These are phyloP conservation scores for Palythoa grandiflora DNA, from an alignment of 92 coral and sea anemone species.

Conservation along the genomic window DNA sequence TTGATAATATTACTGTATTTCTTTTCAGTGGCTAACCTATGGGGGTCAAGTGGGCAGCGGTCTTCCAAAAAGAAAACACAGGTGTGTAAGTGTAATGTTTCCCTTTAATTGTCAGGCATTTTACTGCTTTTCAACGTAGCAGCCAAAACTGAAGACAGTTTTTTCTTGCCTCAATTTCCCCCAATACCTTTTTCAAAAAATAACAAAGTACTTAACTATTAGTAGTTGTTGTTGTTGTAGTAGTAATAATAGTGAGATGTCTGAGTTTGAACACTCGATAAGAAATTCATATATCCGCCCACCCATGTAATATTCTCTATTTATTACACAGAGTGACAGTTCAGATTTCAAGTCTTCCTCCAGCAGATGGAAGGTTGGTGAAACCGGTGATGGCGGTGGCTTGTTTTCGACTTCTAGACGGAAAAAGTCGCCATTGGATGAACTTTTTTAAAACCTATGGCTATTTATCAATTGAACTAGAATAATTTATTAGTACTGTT, in stretches of 20 bases:
- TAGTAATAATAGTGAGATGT: no score
- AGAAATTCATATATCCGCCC: neutral
- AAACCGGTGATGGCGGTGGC: constrained; percentile 6
- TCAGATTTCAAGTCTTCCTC: constrained; percentile 20
- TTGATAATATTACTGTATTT: neutral
- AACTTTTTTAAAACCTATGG: constrained; percentile 20
- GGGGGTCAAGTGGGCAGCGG: constrained; percentile 49
- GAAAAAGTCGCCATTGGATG: constrained; percentile 36
- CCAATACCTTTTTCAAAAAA: no score
- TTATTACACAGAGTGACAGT: constrained; percentile 19
- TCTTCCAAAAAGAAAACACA: constrained; percentile 40
- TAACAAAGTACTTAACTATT: no score
- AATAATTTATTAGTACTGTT: no score
- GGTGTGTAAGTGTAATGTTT: neutral
- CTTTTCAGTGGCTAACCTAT: constrained; percentile 13
- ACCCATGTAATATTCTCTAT: neutral
- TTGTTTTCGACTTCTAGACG: constrained; percentile 26
- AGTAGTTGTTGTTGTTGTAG: no score
- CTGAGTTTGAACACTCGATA: neutral
- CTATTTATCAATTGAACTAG: neutral
- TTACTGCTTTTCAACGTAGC: neutral
- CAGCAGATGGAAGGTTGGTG: neutral
- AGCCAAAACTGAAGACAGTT: no score
- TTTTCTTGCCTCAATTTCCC: no score
- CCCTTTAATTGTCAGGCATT: neutral